Evolutionary conservation across 2,113 vertebrate genomes (phyloP).

Genomic region (Clarias macrocephalus): DNA sequence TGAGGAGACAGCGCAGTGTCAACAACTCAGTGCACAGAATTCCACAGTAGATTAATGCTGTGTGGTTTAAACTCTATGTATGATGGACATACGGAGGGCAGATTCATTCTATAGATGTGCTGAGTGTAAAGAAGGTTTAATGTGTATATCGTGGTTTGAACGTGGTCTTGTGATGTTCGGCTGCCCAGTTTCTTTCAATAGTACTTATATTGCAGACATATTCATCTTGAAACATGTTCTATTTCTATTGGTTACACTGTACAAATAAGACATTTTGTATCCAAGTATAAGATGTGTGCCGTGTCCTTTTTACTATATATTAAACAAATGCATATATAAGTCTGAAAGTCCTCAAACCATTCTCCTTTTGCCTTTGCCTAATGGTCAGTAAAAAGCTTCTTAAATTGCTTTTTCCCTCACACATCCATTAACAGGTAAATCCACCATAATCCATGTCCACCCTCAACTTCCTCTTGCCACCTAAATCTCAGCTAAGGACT

Average conservation of each 20-base stretch:
- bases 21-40: slow-evolving; percentile 58
- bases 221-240: not conserved
- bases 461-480: slow-evolving; percentile 23
- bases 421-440: slow-evolving; percentile 31
- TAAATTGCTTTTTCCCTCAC: not conserved
- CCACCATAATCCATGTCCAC: slow-evolving; percentile 12
- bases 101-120: not conserved
- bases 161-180: not conserved
- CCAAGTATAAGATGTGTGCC: not conserved
- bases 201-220: not conserved
- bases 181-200: not conserved
- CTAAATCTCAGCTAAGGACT: slow-evolving; percentile 45
- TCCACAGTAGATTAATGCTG: slow-evolving; percentile 59
- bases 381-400: slow-evolving; percentile 4
- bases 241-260: not conserved
- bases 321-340: not conserved
- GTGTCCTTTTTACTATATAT: not conserved
- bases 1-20: slow-evolving; percentile 68
- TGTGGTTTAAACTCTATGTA: slow-evolving; percentile 25
- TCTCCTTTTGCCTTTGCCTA: not conserved
- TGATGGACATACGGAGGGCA: not conserved
- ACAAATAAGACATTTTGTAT: not conserved
- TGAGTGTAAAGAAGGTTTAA: not conserved
- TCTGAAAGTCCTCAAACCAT: not conserved
- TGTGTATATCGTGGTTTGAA: not conserved